A percentile compares a stretch with the other conserved stretches of the same genome.
phyloP scores from a whole-genome alignment of 2,797 vertebrate genomes.

The Paguma larvata region DNA sequence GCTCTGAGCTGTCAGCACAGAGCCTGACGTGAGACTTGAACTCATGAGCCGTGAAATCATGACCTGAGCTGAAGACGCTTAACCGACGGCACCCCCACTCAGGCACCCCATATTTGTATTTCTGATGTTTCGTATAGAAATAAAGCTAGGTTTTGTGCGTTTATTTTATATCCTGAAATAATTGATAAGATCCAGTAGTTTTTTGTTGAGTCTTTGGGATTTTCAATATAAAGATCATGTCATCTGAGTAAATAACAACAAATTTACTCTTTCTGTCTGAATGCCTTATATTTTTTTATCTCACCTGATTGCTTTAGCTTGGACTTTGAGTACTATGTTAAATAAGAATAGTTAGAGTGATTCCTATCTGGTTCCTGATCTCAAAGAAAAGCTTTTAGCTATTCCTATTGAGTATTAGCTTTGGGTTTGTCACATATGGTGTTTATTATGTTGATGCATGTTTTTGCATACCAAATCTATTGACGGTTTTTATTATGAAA shows the following conservation, averaged over 20 bases:
- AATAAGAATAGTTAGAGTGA: not conserved
- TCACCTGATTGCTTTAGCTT: not conserved
- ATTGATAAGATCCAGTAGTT: not conserved
- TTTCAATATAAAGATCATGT: not conserved
- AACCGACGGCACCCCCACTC: too few species aligned
- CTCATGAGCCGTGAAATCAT: too few species aligned
- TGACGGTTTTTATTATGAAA: not conserved
- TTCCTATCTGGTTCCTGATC: not conserved
- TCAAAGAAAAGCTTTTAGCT: not conserved
- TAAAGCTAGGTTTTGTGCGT: not conserved
- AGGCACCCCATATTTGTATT: not conserved
- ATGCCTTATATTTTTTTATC: not conserved
- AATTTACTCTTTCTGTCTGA: not conserved
- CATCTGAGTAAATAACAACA: not conserved
- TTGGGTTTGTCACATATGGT: not conserved
- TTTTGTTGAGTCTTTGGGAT: not conserved
- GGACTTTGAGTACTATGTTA: not conserved
- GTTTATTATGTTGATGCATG: not conserved
- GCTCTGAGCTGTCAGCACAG: too few species aligned
- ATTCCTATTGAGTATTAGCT: not conserved
- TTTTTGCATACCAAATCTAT: not conserved
- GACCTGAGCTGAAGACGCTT: too few species aligned
- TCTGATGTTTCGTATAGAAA: not conserved
- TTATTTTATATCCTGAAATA: not conserved
- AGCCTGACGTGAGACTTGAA: too few species aligned